phyloP scores from a whole-genome alignment of 2,888 invertebrate genomes.

The Pogonocherus hispidulus region DNA sequence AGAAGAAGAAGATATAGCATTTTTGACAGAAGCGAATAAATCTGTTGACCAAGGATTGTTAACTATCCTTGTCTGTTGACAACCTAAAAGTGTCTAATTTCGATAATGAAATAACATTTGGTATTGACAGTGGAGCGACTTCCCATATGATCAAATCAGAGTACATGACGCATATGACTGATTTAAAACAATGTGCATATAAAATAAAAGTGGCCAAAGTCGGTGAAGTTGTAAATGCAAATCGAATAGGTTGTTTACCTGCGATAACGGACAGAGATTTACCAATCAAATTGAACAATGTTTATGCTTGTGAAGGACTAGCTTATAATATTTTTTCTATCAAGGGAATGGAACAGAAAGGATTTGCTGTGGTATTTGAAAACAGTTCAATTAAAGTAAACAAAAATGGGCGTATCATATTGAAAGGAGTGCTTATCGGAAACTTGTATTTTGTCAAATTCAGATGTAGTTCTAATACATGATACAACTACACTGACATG shows the following conservation, averaged over 20 bases:
- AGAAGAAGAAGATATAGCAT: no score
- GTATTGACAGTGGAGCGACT: slow-evolving; percentile 11
- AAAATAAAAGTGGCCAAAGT: slow-evolving; percentile 29
- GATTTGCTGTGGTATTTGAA: slow-evolving; percentile 21
- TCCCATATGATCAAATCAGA: not conserved
- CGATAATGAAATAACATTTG: not conserved
- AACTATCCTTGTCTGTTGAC: no score
- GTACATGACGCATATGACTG: not conserved
- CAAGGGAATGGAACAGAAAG: slow-evolving; percentile 28
- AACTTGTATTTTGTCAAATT: slow-evolving; percentile 27
- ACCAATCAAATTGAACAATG: slow-evolving; percentile 14
- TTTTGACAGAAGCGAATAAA: no score
- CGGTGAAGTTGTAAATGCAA: slow-evolving; percentile 18
- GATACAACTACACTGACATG: not conserved
- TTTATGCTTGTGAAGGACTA: slow-evolving; percentile 21
- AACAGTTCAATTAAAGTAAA: slow-evolving; percentile 14
- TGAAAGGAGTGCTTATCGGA: not conserved
- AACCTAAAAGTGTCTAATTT: no score
- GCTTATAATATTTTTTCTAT: slow-evolving; percentile 25
- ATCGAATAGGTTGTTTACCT: not conserved
- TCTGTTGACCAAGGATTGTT: no score
- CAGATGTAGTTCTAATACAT: not conserved
- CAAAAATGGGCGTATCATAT: not conserved
- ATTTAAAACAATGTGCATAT: slow-evolving; percentile 7
- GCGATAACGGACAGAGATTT: not conserved